These are phyloP conservation scores for Parazoanthus swiftii DNA, from an alignment of 92 coral and sea anemone genomes.

Conservation along the genomic window DNA sequence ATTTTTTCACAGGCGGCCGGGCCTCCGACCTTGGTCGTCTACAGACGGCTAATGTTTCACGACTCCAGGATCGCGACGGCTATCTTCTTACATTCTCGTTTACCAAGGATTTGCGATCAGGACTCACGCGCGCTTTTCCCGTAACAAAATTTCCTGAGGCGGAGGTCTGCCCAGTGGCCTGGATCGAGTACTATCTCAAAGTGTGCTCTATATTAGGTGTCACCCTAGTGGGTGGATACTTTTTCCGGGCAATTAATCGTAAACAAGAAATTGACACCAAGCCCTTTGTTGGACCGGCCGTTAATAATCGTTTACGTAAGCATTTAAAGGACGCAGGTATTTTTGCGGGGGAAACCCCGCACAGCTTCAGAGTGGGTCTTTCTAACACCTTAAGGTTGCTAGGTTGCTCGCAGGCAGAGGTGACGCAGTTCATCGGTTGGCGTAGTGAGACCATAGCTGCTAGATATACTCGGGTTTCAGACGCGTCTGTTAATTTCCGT, in stretches of 20 bases:
- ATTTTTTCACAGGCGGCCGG: constrained; percentile 52
- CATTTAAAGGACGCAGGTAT: no score
- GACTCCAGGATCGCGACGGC: constrained; percentile 42
- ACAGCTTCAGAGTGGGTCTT: constrained; percentile 42
- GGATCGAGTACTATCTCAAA: constrained; percentile 29
- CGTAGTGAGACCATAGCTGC: not conserved
- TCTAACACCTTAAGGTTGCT: constrained; percentile 30
- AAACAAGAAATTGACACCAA: constrained; percentile 22
- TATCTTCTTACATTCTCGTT: constrained; percentile 45
- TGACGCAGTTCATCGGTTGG: constrained; percentile 24
- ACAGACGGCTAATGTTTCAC: constrained; percentile 30
- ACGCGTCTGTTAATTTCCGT: not conserved
- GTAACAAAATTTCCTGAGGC: not conserved
- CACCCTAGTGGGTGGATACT: not conserved
- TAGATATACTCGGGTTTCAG: not conserved
- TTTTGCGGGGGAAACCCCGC: constrained; percentile 46
- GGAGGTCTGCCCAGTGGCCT: constrained; percentile 33
- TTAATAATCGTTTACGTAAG: constrained; percentile 35
- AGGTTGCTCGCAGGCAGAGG: constrained; percentile 32
- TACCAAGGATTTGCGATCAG: constrained; percentile 35
- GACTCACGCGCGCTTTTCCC: not conserved
- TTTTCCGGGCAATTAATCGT: not conserved
- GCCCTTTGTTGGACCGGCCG: constrained; percentile 56
- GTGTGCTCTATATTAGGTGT: not conserved
- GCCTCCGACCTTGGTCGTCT: constrained; percentile 52